phyloP scores from a whole-genome alignment of 2,888 invertebrate species.

The Smittia sp. region DNA sequence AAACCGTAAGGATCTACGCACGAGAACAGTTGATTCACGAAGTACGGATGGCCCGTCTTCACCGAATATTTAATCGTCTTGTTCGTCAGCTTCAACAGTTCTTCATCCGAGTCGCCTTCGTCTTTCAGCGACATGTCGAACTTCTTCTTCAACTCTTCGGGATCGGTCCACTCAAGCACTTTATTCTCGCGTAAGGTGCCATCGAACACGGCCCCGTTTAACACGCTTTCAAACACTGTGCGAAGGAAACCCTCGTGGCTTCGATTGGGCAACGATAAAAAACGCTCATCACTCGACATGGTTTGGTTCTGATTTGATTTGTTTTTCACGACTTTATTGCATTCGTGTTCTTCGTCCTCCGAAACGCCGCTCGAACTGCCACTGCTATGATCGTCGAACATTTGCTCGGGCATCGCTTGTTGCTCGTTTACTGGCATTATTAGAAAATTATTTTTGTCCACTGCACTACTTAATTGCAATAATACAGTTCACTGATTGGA shows the following conservation, averaged over 20 bases:
- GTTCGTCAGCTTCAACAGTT: slow-evolving; percentile 64
- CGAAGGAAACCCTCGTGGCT: slow-evolving; percentile 72
- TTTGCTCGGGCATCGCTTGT: background rate
- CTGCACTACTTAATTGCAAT: background rate
- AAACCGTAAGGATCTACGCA: slow-evolving; percentile 81
- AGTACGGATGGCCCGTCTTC: slow-evolving; percentile 86
- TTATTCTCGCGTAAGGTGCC: slow-evolving; percentile 67
- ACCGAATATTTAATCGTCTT: slow-evolving; percentile 81
- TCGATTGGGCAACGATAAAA: slow-evolving; percentile 45
- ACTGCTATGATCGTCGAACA: slow-evolving; percentile 30
- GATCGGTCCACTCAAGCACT: slow-evolving; percentile 79
- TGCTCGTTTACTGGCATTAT: slow-evolving; percentile 29
- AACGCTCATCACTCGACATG: slow-evolving; percentile 7
- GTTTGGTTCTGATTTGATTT: background rate
- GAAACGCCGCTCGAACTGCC: slow-evolving; percentile 33
- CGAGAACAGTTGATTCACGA: slow-evolving; percentile 85
- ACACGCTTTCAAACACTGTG: slow-evolving; percentile 66
- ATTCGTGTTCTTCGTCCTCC: slow-evolving; percentile 34
- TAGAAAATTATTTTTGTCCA: background rate
- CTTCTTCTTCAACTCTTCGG: slow-evolving; percentile 64
- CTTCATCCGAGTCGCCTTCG: slow-evolving; percentile 63
- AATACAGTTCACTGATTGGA: slow-evolving; percentile 11
- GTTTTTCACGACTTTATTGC: background rate
- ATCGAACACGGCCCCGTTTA: slow-evolving; percentile 73
- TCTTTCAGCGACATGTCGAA: slow-evolving; percentile 65